A percentile compares a stretch with the other conserved stretches of the same genome.
These are phyloP conservation scores for Aricia agestis DNA, from an alignment of 1,140 invertebrate species.

Conservation along the genomic window DNA sequence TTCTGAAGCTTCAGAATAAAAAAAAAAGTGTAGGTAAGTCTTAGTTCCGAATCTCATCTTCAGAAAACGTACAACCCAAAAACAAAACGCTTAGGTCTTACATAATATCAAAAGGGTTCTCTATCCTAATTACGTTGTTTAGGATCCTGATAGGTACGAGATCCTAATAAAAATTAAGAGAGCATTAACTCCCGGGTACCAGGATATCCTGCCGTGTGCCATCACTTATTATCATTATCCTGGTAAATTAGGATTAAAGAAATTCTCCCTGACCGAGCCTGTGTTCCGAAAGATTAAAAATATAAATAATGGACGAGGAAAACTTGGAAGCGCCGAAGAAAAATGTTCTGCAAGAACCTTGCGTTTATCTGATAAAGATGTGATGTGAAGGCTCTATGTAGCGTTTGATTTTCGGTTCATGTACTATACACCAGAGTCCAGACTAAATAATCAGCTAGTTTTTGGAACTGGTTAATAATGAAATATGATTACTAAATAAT, in stretches of 20 bases:
- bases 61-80: too few species aligned
- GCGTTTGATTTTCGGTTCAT: background rate
- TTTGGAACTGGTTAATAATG: too few species aligned
- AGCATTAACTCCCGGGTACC: background rate
- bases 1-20: too few species aligned
- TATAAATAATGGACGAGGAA: background rate
- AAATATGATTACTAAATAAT: too few species aligned
- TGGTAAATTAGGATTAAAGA: background rate
- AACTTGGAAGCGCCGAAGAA: background rate
- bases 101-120: background rate
- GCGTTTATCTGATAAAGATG: background rate
- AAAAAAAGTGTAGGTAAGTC: too few species aligned
- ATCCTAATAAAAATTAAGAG: background rate
- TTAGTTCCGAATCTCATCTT: too few species aligned
- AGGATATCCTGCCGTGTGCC: background rate
- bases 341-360: background rate
- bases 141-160: background rate
- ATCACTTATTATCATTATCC: constrained; percentile 1
- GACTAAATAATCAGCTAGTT: too few species aligned
- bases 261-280: background rate
- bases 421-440: too few species aligned
- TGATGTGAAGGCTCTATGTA: background rate
- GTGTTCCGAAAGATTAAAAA: background rate
- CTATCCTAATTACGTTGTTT: background rate
- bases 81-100: background rate